phyloP scores from a whole-genome alignment of 92 coral and sea anemone species.

The Epizoanthus ramosus region DNA sequence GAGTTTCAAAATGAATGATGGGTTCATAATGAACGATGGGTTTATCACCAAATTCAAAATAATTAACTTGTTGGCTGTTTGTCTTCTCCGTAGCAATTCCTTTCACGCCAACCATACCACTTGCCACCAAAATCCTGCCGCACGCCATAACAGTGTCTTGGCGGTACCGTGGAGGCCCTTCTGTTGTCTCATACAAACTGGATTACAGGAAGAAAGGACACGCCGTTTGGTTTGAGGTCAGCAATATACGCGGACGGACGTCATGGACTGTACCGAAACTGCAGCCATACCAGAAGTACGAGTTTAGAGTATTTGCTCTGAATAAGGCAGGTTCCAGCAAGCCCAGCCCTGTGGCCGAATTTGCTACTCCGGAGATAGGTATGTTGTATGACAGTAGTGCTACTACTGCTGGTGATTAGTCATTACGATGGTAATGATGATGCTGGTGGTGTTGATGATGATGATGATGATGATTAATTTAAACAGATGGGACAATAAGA shows the following conservation, averaged over 20 bases:
- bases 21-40: too few species aligned
- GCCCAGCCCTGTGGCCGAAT: constrained; percentile 75
- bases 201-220: constrained; percentile 64
- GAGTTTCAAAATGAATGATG: too few species aligned
- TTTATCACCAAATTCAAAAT: too few species aligned
- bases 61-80: too few species aligned
- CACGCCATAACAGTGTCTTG: constrained; percentile 75
- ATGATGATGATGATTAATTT: too few species aligned
- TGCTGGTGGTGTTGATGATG: too few species aligned
- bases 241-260: constrained; percentile 61
- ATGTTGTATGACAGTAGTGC: not conserved
- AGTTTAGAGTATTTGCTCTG: constrained; percentile 80
- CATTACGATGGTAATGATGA: too few species aligned
- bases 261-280: constrained; percentile 58
- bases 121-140: constrained; percentile 58
- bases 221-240: constrained; percentile 56
- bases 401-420: too few species aligned
- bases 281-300: constrained; percentile 71
- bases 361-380: constrained; percentile 83
- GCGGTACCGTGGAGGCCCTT: constrained; percentile 72
- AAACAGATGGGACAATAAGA: too few species aligned
- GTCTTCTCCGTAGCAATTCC: constrained; percentile 63
- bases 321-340: constrained; percentile 80
- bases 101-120: constrained; percentile 76
- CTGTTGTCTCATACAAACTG: constrained; percentile 67